phyloP scores from a whole-genome alignment of 2,113 vertebrate species.

The rat (Rattus norvegicus) region GRCr8 NC_086032.1:58688001-58688500 shows the following conservation, averaged over 20 bases:
- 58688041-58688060: not conserved
- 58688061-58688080: not conserved
- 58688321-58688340: too few relatives aligned
- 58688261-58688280: too few relatives aligned
- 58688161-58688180: not conserved
- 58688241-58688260: too few relatives aligned
- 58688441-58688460: not conserved
- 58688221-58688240: not conserved
- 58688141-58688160: not conserved
- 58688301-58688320: too few relatives aligned
- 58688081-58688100: not conserved
- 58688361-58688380: too few relatives aligned
- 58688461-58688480: not conserved
- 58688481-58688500: not conserved
- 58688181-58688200: not conserved
- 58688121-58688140: accelerated
- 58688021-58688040: not conserved
- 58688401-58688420: too few relatives aligned
- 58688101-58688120: accelerated
- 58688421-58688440: too few relatives aligned
- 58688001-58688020: not conserved
- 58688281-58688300: too few relatives aligned
- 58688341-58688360: too few relatives aligned
- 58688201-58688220: not conserved
- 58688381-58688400: too few relatives aligned